Evolutionary conservation across 2,797 vertebrate genomes (phyloP), one percentile per base, ranked within the genome.

Genomic region (Tangara arthus): DNA sequence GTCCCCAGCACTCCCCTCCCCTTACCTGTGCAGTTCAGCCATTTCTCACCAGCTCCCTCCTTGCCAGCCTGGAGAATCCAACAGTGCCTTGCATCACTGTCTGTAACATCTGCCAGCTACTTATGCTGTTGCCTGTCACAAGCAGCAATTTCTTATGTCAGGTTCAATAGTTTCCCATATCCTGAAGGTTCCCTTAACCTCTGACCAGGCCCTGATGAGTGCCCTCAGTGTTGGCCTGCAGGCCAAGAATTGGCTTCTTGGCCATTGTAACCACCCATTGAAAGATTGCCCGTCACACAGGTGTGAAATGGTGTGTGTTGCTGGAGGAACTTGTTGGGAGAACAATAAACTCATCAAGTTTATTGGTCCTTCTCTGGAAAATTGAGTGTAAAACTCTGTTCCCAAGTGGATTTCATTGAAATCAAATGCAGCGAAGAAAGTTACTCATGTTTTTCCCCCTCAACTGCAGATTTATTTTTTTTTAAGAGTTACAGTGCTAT

Each of bases 31-130:
- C 28, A 52, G 50, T 61, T 73, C 56, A 46, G 28, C 37, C 17
- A 1, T 52, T 85, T 92, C 72, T 82, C 41, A 35, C 19, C 24
- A n/a, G 6, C 20, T 57, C 32, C 15, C 20, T 61, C 19, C 34
- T 42, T 23, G 16, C 8, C 26, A 24, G 13, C 32, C 41, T 41
- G 13, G 42, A 37, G 17, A 83, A 64, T 35, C 59, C n/a, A 32
- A 0, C 35, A 3, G 1, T 37, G 30, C 15, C 18, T 52, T 46
- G 3, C 11, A 22, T 2, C 0, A 0, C 65, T 47, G 32, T 65
- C 70, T n/a, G 28, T 70, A 44, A 16, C 49, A 59, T 68, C 57
- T 82, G 21, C 44, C 57, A 6, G 5, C 63, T 55, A 35, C 28
- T 52, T 14, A 0, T 11, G 42, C n/a, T 66, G 21, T 32, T 66